A percentile compares a stretch with the other conserved stretches of the same genome.
These are phyloP conservation scores for Lepidocolaptes lacrymiger DNA, from an alignment of 2,797 vertebrate species.

Conservation along the genomic window DNA sequence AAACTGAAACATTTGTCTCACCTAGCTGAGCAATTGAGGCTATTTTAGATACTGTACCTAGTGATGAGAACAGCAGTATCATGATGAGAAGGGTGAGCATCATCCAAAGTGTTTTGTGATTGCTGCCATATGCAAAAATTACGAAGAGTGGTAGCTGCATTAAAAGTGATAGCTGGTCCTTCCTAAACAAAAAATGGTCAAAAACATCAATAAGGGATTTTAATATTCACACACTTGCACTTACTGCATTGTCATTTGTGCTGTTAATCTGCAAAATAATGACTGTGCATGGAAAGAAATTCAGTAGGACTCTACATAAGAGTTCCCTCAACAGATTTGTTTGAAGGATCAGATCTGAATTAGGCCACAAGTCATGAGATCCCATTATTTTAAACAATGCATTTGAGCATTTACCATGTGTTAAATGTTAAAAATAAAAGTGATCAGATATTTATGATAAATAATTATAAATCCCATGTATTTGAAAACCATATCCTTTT, in stretches of 20 bases:
- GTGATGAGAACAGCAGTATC: constrained; percentile 97
- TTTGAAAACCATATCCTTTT: background rate
- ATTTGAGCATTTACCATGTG: background rate
- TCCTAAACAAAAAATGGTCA: constrained; percentile 78
- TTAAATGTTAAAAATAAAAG: background rate
- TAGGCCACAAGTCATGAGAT: background rate
- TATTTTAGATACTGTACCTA: constrained; percentile 79
- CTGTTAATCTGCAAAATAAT: background rate
- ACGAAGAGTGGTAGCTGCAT: constrained; percentile 91
- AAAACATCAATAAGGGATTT: background rate
- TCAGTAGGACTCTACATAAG: background rate
- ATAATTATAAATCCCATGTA: background rate
- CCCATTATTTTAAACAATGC: background rate
- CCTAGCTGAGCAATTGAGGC: background rate
- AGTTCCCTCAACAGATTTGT: background rate
- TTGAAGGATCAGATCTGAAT: background rate
- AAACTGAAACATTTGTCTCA: background rate
- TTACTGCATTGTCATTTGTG: background rate
- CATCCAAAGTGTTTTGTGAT: constrained; percentile 88
- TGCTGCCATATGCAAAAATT: constrained; percentile 98
- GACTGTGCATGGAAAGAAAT: background rate
- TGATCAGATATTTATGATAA: background rate
- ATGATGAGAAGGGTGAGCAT: constrained; percentile 91
- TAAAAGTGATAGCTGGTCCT: constrained; percentile 91
- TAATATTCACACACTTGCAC: background rate